Evolutionary conservation across 2,888 invertebrate species (phyloP).

Genomic region (Dilophus febrilis): DNA sequence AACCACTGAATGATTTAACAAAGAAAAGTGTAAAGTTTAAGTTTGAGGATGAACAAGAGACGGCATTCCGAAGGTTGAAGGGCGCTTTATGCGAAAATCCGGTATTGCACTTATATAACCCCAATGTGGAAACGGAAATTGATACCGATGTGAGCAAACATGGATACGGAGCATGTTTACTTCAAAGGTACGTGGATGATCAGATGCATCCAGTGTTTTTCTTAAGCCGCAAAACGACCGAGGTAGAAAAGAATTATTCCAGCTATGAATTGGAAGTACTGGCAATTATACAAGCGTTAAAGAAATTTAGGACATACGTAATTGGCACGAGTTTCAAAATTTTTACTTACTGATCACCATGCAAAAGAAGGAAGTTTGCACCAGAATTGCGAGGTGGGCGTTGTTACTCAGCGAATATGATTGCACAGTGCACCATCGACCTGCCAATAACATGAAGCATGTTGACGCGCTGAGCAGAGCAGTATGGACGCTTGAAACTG

Average conservation of each 20-base stretch:
- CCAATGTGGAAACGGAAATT: too few species aligned
- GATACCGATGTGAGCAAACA: slow-evolving; percentile 17
- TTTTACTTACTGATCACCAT: slow-evolving; percentile 17
- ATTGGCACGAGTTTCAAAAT: slow-evolving; percentile 13
- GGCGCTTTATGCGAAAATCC: too few species aligned
- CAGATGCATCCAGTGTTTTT: slow-evolving; percentile 15
- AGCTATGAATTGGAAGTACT: slow-evolving; percentile 20
- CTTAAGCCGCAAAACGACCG: slow-evolving; percentile 15
- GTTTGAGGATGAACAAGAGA: background rate
- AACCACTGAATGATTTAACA: background rate
- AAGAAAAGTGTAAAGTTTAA: background rate
- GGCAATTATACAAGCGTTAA: slow-evolving; percentile 16
- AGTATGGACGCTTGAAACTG: too few species aligned
- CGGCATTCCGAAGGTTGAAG: background rate
- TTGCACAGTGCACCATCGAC: slow-evolving; percentile 21
- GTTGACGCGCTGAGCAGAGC: slow-evolving; percentile 19
- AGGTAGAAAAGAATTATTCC: slow-evolving; percentile 15
- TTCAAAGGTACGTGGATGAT: slow-evolving; percentile 14
- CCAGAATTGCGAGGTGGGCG: slow-evolving; percentile 20
- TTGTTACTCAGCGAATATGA: slow-evolving; percentile 18
- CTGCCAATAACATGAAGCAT: slow-evolving; percentile 19
- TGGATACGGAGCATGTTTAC: slow-evolving; percentile 15
- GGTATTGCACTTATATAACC: too few species aligned
- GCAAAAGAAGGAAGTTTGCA: slow-evolving; percentile 14
- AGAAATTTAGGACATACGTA: slow-evolving; percentile 16